phyloP scores from a whole-genome alignment of 2,888 invertebrate genomes.

The Clepsis dumicolana region DNA sequence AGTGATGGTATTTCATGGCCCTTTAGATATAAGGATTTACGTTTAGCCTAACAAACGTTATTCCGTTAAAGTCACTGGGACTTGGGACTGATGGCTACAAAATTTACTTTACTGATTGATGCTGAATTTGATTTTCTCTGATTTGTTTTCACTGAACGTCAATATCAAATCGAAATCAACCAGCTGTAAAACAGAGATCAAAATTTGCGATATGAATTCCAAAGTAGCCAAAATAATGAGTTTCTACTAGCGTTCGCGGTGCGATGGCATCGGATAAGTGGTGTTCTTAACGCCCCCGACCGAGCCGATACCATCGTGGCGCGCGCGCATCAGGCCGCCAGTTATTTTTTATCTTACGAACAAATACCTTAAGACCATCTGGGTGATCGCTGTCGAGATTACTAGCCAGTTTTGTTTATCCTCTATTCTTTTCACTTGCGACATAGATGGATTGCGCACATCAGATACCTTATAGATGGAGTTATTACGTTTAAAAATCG shows the following conservation, averaged over 20 bases:
- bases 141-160: not conserved
- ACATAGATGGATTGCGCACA: conserved; percentile 56
- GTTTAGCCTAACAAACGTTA: not conserved
- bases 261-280: conserved; percentile 81
- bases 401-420: conserved; percentile 63
- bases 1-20: conserved; percentile 32
- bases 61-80: conserved; percentile 9
- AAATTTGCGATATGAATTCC: conserved; percentile 67
- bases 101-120: conserved; percentile 1
- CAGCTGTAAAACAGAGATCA: conserved; percentile 48
- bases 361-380: conserved; percentile 68
- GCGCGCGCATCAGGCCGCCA: conserved; percentile 66
- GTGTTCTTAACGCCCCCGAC: conserved; percentile 83
- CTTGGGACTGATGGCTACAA: conserved; percentile 30
- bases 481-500: conserved; percentile 25
- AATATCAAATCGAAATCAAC: conserved; percentile 28
- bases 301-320: conserved; percentile 70
- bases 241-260: conserved; percentile 55
- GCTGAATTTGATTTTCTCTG: not conserved
- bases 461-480: conserved; percentile 40
- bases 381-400: conserved; percentile 62
- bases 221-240: conserved; percentile 81
- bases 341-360: conserved; percentile 56
- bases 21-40: conserved; percentile 24
- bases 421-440: conserved; percentile 59